Percentiles rank a stretch among this genome's conserved stretches.
These are phyloP conservation scores for Odontomyia ornata DNA, from an alignment of 2,888 invertebrate genomes.

Conservation along the genomic window DNA sequence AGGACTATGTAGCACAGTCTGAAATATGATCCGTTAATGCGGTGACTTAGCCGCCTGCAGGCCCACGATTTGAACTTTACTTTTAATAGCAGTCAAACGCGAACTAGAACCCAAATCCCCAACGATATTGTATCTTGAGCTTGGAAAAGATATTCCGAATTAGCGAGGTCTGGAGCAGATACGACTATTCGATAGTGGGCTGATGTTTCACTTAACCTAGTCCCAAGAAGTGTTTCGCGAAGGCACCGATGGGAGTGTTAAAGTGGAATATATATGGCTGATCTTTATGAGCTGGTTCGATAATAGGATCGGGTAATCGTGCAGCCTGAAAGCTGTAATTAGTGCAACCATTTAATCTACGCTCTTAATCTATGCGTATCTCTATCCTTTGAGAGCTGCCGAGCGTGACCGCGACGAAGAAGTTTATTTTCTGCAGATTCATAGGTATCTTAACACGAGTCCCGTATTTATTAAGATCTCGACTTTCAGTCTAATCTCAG, in stretches of 20 bases:
- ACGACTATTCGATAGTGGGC: constrained; percentile 23
- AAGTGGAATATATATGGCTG: no score
- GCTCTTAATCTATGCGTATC: no score
- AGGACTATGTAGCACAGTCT: neutral
- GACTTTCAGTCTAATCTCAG: neutral
- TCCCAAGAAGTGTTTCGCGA: neutral
- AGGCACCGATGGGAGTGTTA: no score
- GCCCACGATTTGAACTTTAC: constrained; percentile 19
- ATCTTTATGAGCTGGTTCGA: no score
- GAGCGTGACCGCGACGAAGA: no score
- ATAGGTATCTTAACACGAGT: no score
- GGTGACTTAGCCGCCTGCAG: constrained; percentile 33
- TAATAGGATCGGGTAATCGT: no score
- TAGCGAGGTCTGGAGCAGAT: constrained; percentile 11
- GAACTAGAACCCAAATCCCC: neutral
- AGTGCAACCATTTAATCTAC: no score
- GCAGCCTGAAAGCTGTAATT: no score
- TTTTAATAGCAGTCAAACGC: neutral
- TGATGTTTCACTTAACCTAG: constrained; percentile 33
- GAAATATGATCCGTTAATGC: constrained; percentile 30
- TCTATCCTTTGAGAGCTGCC: no score
- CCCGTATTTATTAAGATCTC: neutral
- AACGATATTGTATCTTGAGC: neutral
- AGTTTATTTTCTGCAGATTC: no score
- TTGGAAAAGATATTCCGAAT: constrained; percentile 2